Evolutionary conservation across 2,113 vertebrate genomes (phyloP), one percentile per base, ranked within the genome.

Genomic region (Xerus inauris): DNA sequence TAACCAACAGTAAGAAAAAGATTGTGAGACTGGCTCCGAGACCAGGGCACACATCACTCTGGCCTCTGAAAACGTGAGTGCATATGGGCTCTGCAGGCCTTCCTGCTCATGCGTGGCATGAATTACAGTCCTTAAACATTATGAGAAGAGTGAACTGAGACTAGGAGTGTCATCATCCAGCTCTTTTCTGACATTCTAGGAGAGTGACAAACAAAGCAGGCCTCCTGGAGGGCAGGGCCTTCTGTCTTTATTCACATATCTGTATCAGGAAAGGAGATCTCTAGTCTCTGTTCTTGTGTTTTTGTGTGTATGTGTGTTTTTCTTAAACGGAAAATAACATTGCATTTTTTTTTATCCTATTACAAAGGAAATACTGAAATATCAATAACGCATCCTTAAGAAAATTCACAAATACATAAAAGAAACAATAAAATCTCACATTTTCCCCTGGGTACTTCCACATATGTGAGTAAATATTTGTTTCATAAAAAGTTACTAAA

Each of bases 301-400:
- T 67, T 71, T 72, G 32, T 57, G 49, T 51, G 6, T 40, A 71
- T 87, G 51, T 49, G 20, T 54, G 13, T 26, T 65, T 81, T 35
- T 28, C 13, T 73, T 8, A 73, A 51, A 22, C 19, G 24, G 14
- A 17, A 80, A 69, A 32, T 32, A 51, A 16, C 42, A n/a, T 76
- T 65, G 72, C 45, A 49, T 65, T 22, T 85, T 87, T 87, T 89
- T 93, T 87, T 93, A 89, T 62, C 13, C 49, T 17, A 35, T 40
- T 83, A 80, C 17, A 87, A 77, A 94, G n/a, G 77, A 65, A 95
- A 86, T 47, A 42, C 47, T 90, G 24, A 94, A 93, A 49, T 69
- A 83, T 8, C 80, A 89, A 69, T 38, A 62, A 51, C 85, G 67
- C 16, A 28, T 65, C 72, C 30, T 89, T 77, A 72, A 51, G 76